Evolutionary conservation across 2,888 invertebrate genomes (phyloP).

Genomic region (Digitonthophagus gazella): DNA sequence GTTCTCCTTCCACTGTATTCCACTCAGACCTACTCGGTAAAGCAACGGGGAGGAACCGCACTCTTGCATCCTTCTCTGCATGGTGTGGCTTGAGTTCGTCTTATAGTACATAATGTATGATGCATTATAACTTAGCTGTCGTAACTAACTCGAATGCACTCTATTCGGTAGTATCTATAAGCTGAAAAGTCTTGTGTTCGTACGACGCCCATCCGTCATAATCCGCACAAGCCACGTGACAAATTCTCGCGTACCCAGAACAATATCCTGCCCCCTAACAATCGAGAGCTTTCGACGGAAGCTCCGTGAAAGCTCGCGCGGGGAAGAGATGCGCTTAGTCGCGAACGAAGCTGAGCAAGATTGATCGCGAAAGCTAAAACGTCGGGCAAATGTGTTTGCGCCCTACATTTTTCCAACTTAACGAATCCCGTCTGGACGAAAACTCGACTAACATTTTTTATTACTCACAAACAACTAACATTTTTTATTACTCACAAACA

Average conservation of each 20-base stretch:
- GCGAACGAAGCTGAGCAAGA: slow-evolving; percentile 1
- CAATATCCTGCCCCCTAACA: slow-evolving; percentile 6
- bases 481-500: no score
- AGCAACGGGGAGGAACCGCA: no score
- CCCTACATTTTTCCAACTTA: slow-evolving; percentile 13
- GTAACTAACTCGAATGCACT: no score
- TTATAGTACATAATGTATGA: no score
- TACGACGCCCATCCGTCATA: not conserved
- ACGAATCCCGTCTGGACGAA: slow-evolving; percentile 2
- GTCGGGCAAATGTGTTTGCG: slow-evolving; percentile 4
- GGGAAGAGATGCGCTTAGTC: not conserved
- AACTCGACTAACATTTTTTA: no score
- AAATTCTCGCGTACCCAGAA: slow-evolving; percentile 3
- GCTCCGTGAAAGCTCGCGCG: not conserved
- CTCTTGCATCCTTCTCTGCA: no score
- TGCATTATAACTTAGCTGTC: no score
- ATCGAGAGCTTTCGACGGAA: slow-evolving; percentile 9
- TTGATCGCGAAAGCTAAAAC: slow-evolving; percentile 3
- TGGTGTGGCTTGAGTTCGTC: no score
- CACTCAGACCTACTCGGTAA: no score
- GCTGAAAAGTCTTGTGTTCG: not conserved
- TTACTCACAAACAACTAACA: no score
- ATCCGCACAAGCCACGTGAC: slow-evolving; percentile 2
- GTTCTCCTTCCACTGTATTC: no score
- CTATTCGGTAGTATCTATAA: not conserved